Percentiles rank a stretch among this genome's conserved stretches.
Evolutionary conservation across 1,140 invertebrate genomes (phyloP).

Genomic region (Drosophila novamexicana): DNA sequence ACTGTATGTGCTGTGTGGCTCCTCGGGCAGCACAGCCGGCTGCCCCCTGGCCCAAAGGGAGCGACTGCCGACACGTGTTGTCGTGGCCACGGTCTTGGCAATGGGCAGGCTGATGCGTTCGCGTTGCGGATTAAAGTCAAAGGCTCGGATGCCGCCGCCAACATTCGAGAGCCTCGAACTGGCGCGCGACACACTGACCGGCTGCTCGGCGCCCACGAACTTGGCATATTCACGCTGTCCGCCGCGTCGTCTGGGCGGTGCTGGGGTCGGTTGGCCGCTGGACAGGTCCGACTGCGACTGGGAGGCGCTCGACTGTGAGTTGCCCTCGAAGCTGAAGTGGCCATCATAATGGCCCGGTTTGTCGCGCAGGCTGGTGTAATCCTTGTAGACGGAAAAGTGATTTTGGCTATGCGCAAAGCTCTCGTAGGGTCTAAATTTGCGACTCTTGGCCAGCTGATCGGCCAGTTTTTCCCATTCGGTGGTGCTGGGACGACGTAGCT

Average conservation of each 20-base stretch:
- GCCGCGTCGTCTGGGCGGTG: constrained; percentile 35
- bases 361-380: constrained; percentile 64
- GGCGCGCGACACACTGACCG: constrained; percentile 61
- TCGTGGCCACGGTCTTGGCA: constrained; percentile 4
- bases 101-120: constrained; percentile 60
- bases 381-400: constrained; percentile 72
- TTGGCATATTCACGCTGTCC: constrained; percentile 73
- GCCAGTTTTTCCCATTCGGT: constrained; percentile 81
- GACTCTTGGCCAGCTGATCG: constrained; percentile 68
- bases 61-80: constrained; percentile 52
- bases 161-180: constrained; percentile 58
- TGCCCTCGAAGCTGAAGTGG: constrained; percentile 64
- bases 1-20: constrained; percentile 28
- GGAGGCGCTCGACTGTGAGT: constrained; percentile 61
- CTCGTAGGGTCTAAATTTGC: constrained; percentile 72
- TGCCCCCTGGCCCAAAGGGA: constrained; percentile 52
- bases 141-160: constrained; percentile 43
- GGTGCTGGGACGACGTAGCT: constrained; percentile 60
- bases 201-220: constrained; percentile 66
- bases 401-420: constrained; percentile 62
- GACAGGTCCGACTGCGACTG: constrained; percentile 70
- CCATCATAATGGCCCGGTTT: constrained; percentile 64
- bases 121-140: constrained; percentile 75
- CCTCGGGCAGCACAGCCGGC: constrained; percentile 48
- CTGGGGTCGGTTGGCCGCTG: constrained; percentile 67